These are phyloP conservation scores for Slavum lentiscoides DNA, from an alignment of 2,888 invertebrate genomes.

Conservation along the genomic window DNA sequence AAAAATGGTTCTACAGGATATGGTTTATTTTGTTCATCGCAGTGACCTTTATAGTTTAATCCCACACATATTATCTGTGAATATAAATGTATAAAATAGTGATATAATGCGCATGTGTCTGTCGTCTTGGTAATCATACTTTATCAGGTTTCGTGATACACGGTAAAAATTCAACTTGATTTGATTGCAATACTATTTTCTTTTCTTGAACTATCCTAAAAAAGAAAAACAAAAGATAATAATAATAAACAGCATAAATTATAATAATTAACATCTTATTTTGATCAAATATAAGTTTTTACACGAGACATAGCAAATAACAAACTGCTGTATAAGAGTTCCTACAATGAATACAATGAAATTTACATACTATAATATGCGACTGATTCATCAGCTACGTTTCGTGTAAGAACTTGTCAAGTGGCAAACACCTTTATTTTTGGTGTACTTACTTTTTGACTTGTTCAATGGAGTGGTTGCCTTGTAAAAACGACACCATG, in stretches of 20 bases:
- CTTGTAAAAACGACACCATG: slow-evolving; percentile 64
- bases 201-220: slow-evolving; percentile 64
- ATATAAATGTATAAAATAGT: neutral
- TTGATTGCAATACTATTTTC: slow-evolving; percentile 63
- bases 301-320: too few species aligned
- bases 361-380: too few species aligned
- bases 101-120: neutral
- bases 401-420: too few species aligned
- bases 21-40: slow-evolving; percentile 76
- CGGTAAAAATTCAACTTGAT: slow-evolving; percentile 68
- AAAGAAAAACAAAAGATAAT: neutral
- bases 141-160: slow-evolving; percentile 82
- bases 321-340: too few species aligned
- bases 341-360: too few species aligned
- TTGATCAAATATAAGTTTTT: neutral
- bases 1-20: slow-evolving; percentile 79
- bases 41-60: slow-evolving; percentile 84
- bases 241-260: neutral
- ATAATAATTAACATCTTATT: neutral
- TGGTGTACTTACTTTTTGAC: slow-evolving; percentile 17
- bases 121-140: slow-evolving; percentile 56
- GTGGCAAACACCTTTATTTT: too few species aligned
- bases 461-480: slow-evolving; percentile 23
- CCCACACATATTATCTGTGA: slow-evolving; percentile 73
- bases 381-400: too few species aligned